A percentile compares a stretch with the other conserved stretches of the same genome.
phyloP scores from a whole-genome alignment of 2,888 invertebrate genomes.

The Caenorhabditis wallacei region DNA sequence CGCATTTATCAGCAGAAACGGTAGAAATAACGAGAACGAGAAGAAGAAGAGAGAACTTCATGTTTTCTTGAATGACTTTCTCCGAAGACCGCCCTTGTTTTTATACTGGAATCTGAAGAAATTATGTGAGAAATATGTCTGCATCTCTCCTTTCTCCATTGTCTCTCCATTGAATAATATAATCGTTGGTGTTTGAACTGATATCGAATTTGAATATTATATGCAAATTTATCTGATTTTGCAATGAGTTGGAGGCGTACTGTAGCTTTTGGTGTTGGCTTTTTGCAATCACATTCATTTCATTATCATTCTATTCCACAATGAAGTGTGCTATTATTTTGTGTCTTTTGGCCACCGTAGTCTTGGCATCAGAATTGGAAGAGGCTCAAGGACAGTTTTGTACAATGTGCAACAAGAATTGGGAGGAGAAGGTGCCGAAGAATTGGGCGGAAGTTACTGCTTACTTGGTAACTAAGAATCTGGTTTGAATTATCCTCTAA shows the following conservation, averaged over 20 bases:
- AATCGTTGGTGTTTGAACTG: constrained; percentile 13
- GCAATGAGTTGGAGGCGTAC: constrained; percentile 17
- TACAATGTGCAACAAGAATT: constrained; percentile 18
- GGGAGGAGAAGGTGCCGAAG: constrained; percentile 50
- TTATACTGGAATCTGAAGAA: background rate
- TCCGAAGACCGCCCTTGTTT: background rate
- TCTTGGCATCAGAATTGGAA: constrained; percentile 3
- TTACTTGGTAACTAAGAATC: constrained; percentile 16
- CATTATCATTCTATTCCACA: background rate
- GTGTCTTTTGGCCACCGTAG: background rate
- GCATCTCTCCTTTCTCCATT: background rate
- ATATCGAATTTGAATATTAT: constrained; percentile 9
- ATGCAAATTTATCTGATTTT: constrained; percentile 23
- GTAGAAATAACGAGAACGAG: background rate
- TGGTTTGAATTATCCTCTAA: background rate
- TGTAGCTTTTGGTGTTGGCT: background rate
- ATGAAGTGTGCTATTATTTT: constrained; percentile 18
- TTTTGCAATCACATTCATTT: background rate
- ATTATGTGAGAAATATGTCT: constrained; percentile 3
- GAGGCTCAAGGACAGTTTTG: constrained; percentile 35
- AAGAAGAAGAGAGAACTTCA: constrained; percentile 25
- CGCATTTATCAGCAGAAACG: constrained; percentile 16
- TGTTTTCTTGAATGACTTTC: constrained; percentile 3
- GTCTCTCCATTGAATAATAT: background rate
- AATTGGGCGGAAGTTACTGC: constrained; percentile 46